Base-by-base conservation (phyloP, 2,888 invertebrate genomes). In the Orthosia incerta region DNA sequence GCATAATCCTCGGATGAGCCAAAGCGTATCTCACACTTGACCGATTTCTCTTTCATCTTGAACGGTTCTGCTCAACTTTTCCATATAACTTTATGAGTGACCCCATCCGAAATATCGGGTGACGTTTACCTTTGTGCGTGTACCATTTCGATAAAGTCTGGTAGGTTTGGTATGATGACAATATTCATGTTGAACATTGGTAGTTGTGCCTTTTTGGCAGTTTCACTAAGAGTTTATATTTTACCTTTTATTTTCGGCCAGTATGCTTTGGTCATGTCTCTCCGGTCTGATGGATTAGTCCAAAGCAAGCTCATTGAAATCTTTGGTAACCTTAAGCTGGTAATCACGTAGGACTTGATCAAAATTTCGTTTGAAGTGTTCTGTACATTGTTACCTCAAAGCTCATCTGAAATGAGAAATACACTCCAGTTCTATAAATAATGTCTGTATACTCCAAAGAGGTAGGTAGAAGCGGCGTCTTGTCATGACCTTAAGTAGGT, bases 1-100 rank as follows among this genome's bases (percentile, higher is more conserved):
- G 65, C 67, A 73, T 77, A 84, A 82, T 80, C 72, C 71, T 66
- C 55, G 72, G 75, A 86, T 80, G 79, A 79, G 74, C 77, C 66
- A 71, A 84, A 83, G 80, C 78, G 70, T 83, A 75, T 69, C 66
- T 83, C 74, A 76, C 83, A 74, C 83, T 84, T 88, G 82, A 85
- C 81, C 81, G 83, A 70, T 31, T 89, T 84, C 71, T 62, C 78
- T 89, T 89, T 87, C 79, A 87, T 85, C 85, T 82, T 63, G 69
- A 80, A 76, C 76, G 80, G 67, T 64, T 80, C 76, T 80, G 67
- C 70, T 73, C 67, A 79, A 76, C 78, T 76, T 77, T 84, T 80
- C 65, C 70, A 84, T 78, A 79, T 85, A 86, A 85, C 79, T 82
- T 83, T 84, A 82, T 71, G 74, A 78, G 45, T 80, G 80, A 87